phyloP scores from a whole-genome alignment of 2,113 vertebrate genomes.

The Osmerus eperlanus region DNA sequence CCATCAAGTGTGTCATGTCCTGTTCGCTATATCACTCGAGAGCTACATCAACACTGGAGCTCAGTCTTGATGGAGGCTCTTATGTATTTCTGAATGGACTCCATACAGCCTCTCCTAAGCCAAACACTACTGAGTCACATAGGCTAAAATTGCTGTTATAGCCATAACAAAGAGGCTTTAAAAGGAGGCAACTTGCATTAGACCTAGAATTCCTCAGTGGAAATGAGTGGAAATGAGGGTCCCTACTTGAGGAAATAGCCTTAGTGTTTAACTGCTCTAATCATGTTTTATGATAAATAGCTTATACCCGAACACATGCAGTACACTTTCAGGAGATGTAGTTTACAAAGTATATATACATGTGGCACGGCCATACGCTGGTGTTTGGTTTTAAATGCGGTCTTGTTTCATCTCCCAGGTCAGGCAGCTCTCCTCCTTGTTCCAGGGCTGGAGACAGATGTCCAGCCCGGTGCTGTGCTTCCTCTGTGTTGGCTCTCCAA shows the following conservation, averaged over 20 bases:
- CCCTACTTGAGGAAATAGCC: constrained; percentile 52
- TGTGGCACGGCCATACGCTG: neutral
- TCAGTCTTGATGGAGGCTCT: constrained; percentile 47
- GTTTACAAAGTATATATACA: neutral
- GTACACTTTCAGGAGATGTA: neutral
- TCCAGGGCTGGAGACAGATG: constrained; percentile 26
- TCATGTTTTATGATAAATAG: constrained; percentile 49
- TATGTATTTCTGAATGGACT: constrained; percentile 56
- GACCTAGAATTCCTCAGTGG: constrained; percentile 50
- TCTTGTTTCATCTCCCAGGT: neutral
- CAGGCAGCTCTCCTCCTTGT: constrained; percentile 3
- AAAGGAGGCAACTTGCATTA: constrained; percentile 58
- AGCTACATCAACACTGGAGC: constrained; percentile 58
- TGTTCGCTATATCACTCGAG: constrained; percentile 48
- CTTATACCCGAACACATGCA: constrained; percentile 36
- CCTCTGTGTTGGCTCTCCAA: neutral
- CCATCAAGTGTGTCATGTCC: constrained; percentile 52
- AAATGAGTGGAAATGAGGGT: constrained; percentile 51
- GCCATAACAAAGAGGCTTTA: constrained; percentile 67
- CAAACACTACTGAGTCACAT: constrained; percentile 65
- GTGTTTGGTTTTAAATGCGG: neutral
- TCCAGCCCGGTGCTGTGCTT: constrained; percentile 9
- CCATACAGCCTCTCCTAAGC: constrained; percentile 51
- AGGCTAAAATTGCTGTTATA: constrained; percentile 55
- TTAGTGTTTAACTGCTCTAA: constrained; percentile 46